A percentile compares a stretch with the other conserved stretches of the same genome.
Evolutionary conservation across 2,113 vertebrate genomes (phyloP).

Genomic region (Prietella phreatophila): DNA sequence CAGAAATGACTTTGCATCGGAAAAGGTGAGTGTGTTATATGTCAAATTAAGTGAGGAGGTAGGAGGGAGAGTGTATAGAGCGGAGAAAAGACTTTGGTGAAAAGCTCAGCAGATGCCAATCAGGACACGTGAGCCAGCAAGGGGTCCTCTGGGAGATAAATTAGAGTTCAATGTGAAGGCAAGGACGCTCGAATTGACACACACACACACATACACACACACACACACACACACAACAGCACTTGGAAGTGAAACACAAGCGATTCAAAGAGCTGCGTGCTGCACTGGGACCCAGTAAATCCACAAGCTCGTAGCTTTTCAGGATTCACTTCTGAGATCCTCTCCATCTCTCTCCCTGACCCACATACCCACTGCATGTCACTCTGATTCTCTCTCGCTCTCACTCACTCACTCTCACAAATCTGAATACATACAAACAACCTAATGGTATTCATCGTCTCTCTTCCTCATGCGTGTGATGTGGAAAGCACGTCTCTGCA

Average conservation of each 20-base stretch:
- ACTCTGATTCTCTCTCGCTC: conserved; percentile 1
- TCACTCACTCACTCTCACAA: conserved; percentile 64
- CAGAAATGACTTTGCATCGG: background rate
- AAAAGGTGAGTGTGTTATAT: conserved; percentile 35
- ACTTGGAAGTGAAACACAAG: conserved; percentile 66
- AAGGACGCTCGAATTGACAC: conserved; percentile 61
- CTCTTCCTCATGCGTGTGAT: conserved; percentile 72
- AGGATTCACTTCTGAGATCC: conserved; percentile 56
- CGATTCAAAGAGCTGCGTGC: conserved; percentile 62
- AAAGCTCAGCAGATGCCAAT: conserved; percentile 65
- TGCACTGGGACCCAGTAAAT: conserved; percentile 61
- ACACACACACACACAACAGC: conserved; percentile 53
- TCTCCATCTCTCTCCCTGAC: conserved; percentile 39
- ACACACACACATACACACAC: background rate
- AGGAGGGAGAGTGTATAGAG: conserved; percentile 5
- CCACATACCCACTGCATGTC: conserved; percentile 29
- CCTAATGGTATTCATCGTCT: conserved; percentile 74
- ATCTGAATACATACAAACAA: conserved; percentile 76
- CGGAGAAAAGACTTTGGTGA: conserved; percentile 46
- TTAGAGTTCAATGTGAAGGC: conserved; percentile 75
- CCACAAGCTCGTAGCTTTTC: conserved; percentile 57
- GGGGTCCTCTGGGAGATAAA: conserved; percentile 65
- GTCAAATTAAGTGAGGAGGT: background rate
- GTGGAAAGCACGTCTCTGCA: conserved; percentile 68
- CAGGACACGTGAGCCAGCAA: conserved; percentile 67